These are phyloP conservation scores for Lepidotrigona ventralis DNA, from an alignment of 1,140 invertebrate genomes.

Conservation along the genomic window DNA sequence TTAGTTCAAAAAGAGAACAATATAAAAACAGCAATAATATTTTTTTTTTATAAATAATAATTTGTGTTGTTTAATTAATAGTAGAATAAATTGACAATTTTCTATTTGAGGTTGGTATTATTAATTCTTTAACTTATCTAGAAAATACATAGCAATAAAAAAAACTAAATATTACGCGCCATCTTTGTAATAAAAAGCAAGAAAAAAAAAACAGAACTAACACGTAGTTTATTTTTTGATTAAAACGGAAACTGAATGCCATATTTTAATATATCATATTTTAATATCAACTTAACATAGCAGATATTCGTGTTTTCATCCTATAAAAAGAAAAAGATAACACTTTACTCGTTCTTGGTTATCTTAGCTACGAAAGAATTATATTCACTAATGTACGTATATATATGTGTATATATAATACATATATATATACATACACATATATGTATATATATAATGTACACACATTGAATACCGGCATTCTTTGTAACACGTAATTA, in stretches of 20 bases:
- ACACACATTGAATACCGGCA: neutral
- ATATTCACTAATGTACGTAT: neutral
- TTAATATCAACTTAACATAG: constrained; percentile 4
- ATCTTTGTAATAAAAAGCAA: constrained; percentile 7
- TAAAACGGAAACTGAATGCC: neutral
- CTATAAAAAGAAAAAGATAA: neutral
- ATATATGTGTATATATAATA: no score
- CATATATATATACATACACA: neutral
- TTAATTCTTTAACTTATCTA: neutral
- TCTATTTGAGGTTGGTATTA: constrained; percentile 14
- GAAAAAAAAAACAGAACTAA: neutral
- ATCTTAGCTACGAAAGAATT: neutral
- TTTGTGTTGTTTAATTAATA: neutral
- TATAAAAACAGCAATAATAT: neutral
- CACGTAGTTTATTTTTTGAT: constrained; percentile 23
- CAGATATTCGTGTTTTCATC: neutral
- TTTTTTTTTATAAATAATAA: neutral
- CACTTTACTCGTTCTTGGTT: neutral
- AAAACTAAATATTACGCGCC: constrained; percentile 5
- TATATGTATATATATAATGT: neutral
- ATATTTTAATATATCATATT: neutral
- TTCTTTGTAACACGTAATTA: neutral
- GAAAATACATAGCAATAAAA: neutral
- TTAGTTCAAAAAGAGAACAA: neutral
- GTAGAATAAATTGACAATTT: neutral